A percentile compares a stretch with the other conserved stretches of the same genome.
Conservation (phyloP, 2,888 invertebrate genomes). For the Zhengitettix transpicula region DNA sequence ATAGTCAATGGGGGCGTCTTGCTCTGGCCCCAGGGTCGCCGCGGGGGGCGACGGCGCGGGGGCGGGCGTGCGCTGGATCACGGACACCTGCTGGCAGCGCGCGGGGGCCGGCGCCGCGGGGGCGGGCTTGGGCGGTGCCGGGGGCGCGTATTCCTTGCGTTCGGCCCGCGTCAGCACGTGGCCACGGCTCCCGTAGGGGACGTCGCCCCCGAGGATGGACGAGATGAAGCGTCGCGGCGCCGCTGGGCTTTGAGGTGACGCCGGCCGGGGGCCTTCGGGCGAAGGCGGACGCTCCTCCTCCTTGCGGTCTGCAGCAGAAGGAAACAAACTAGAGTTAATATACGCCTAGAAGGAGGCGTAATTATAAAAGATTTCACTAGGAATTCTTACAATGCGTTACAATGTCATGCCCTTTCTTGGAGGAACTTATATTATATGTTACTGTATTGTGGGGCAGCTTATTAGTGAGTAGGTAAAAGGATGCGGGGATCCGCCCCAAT, state of each 20-base stretch:
- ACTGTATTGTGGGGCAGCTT: no score
- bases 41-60: slow-evolving; percentile 35
- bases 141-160: slow-evolving; percentile 57
- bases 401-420: no score
- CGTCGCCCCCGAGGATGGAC: slow-evolving; percentile 63
- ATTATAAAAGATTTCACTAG: no score
- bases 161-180: slow-evolving; percentile 61
- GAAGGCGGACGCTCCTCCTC: no score
- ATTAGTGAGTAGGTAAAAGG: no score
- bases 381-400: no score
- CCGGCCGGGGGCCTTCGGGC: no score
- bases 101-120: slow-evolving; percentile 25
- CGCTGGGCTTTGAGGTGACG: background rate
- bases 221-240: slow-evolving; percentile 50
- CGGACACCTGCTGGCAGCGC: slow-evolving; percentile 37
- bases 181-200: slow-evolving; percentile 52
- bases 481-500: no score
- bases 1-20: slow-evolving; percentile 79
- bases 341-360: no score
- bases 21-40: slow-evolving; percentile 41
- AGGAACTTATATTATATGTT: no score
- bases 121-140: slow-evolving; percentile 4
- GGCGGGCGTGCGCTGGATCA: slow-evolving; percentile 63
- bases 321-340: no score
- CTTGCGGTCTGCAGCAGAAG: no score